These are phyloP conservation scores for Tricholaema leucomelas DNA, from an alignment of 2,113 vertebrate genomes.

Conservation along the genomic window DNA sequence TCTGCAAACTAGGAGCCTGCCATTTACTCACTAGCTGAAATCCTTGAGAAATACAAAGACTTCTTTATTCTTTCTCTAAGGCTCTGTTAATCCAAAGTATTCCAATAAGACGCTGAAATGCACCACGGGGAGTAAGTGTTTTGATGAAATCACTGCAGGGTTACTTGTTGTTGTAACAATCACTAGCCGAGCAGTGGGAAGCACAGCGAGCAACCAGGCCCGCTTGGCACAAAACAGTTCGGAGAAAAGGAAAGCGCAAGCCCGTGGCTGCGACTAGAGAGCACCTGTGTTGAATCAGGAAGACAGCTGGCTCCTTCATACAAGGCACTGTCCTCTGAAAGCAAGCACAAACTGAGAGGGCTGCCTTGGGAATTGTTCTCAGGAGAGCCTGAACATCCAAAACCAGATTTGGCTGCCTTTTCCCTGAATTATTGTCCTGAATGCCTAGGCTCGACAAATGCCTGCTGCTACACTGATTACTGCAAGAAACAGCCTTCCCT, in stretches of 20 bases:
- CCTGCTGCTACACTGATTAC: slow-evolving; percentile 52
- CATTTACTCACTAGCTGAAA: slow-evolving; percentile 50
- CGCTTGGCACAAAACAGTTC: slow-evolving; percentile 26
- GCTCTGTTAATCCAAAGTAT: slow-evolving; percentile 57
- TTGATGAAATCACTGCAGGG: slow-evolving; percentile 67
- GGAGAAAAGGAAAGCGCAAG: not conserved
- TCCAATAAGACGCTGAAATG: slow-evolving; percentile 60
- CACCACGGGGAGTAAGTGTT: slow-evolving; percentile 24
- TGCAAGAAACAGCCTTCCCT: slow-evolving; percentile 35
- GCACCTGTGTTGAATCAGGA: slow-evolving; percentile 30
- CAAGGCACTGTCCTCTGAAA: not conserved
- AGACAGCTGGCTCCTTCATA: slow-evolving; percentile 12
- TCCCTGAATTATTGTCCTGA: slow-evolving; percentile 40
- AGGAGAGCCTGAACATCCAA: slow-evolving; percentile 17
- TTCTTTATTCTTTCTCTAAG: slow-evolving; percentile 57
- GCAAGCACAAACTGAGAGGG: slow-evolving; percentile 13
- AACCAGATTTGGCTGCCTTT: slow-evolving; percentile 33
- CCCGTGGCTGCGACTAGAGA: not conserved
- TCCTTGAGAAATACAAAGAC: slow-evolving; percentile 57
- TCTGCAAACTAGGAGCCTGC: slow-evolving; percentile 3
- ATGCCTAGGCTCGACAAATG: slow-evolving; percentile 38
- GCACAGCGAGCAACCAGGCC: not conserved
- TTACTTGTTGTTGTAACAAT: slow-evolving; percentile 62
- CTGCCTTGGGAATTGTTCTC: slow-evolving; percentile 40
- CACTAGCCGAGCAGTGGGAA: slow-evolving; percentile 59